Percentiles rank a stretch among this genome's conserved stretches.
phyloP scores from a whole-genome alignment of 2,113 vertebrate species.

The Myiagra hebetior region DNA sequence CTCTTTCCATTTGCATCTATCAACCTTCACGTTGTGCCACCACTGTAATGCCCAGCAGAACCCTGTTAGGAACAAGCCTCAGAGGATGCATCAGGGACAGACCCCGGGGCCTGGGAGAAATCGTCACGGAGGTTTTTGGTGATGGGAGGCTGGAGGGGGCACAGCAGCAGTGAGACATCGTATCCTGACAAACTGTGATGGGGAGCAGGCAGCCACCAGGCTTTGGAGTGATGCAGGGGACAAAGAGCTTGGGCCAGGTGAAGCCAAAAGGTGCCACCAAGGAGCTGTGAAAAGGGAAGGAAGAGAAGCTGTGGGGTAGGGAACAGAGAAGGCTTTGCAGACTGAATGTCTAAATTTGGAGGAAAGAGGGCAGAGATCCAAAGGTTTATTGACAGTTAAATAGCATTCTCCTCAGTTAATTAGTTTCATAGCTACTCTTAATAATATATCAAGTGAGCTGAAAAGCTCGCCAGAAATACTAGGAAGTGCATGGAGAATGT shows the following conservation, averaged over 20 bases:
- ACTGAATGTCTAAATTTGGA: conserved; percentile 2
- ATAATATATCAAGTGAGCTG: conserved; percentile 28
- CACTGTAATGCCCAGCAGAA: background rate
- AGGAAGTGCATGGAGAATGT: background rate
- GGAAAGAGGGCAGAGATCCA: conserved; percentile 24
- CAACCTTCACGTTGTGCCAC: background rate
- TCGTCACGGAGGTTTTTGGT: background rate
- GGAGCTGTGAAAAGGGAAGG: background rate
- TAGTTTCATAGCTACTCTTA: conserved; percentile 52
- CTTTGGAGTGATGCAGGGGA: background rate
- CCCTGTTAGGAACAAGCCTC: background rate
- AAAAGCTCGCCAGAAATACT: background rate
- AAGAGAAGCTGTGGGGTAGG: background rate
- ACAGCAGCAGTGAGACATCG: background rate
- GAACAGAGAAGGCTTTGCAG: background rate
- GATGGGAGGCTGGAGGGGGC: background rate
- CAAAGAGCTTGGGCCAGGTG: background rate
- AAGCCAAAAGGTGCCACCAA: background rate
- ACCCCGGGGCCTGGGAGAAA: background rate
- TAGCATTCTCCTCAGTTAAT: conserved; percentile 54
- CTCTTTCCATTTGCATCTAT: background rate
- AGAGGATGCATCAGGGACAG: background rate
- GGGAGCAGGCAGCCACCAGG: background rate
- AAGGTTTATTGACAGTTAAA: conserved; percentile 58
- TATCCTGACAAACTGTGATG: background rate